Evolutionary conservation across 1,140 invertebrate genomes (phyloP), one percentile per base, ranked within the genome.

Genomic region (Anastatus disparis): DNA sequence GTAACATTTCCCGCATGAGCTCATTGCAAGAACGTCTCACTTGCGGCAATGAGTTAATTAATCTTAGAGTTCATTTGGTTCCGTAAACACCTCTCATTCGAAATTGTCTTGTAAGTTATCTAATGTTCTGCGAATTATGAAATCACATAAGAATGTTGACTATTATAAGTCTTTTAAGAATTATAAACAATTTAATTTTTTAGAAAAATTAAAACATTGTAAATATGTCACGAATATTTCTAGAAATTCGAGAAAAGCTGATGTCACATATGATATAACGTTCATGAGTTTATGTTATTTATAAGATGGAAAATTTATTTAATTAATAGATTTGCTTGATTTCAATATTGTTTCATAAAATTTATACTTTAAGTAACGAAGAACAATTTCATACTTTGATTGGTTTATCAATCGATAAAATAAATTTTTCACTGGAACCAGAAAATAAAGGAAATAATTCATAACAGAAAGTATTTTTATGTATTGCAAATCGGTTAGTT

Each of bases 71-170:
- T 40, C 55, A 7, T 17, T 24, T 40, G 22, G 24, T 72, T 72
- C 55, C 70, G 70, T 72, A 66, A 72, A 72, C 56, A 72, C 61
- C 44, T 61, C 50, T 52, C 46, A 66, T 66, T 66, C 35, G 46
- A 38, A 12, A 53, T 44, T 44, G 44, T 29, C 24, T 10, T 26
- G 20, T 20, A n/a, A n/a, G 38, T 13, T 26, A 15, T 17, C 44
- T 62, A 15, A n/a, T 24, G n/a, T 46, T 55, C 29, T 0, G 13
- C 13, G 27, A 35, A 55, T 35, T 31, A 8, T 17, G 26, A 35
- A 17, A n/a, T 55, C 52, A 55, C 4, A 15, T 35, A 35, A n/a
- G n/a, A 2, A 31, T n/a, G 6, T 27, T 26, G n/a, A 55, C 29
- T 55, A 17, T 52, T 52, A 22, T 2, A 12, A 26, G 31, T 1